A percentile compares a stretch with the other conserved stretches of the same genome.
phyloP scores from a whole-genome alignment of 1,140 invertebrate species.

The Yoshiicerus persimilis region DNA sequence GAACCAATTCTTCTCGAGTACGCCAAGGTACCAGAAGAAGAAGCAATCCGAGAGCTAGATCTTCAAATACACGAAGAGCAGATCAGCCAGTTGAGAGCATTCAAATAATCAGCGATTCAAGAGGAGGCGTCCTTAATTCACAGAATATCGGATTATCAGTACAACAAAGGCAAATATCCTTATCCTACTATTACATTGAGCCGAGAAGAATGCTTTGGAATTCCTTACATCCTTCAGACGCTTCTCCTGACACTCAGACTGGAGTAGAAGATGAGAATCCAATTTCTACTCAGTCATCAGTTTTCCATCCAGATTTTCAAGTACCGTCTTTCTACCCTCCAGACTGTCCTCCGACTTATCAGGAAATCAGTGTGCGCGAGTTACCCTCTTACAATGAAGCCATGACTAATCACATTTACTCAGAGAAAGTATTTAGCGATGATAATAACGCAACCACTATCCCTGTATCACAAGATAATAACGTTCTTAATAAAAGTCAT shows the following conservation, averaged over 20 bases:
- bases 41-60: not conserved
- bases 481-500: not conserved
- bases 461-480: not conserved
- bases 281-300: not conserved
- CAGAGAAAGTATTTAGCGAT: not conserved
- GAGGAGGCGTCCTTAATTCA: not conserved
- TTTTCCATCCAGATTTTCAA: not conserved
- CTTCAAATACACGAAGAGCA: not conserved
- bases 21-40: not conserved
- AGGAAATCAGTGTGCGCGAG: not conserved
- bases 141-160: not conserved
- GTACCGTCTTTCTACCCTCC: not conserved
- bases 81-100: not conserved
- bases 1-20: not conserved
- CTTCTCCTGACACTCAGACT: not conserved
- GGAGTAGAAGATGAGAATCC: not conserved
- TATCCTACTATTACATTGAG: not conserved
- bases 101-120: not conserved
- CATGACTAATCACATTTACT: not conserved
- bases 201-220: not conserved
- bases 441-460: not conserved
- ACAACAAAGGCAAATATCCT: not conserved
- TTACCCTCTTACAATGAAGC: not conserved
- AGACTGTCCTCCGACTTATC: not conserved
- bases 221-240: not conserved